Percentiles rank a stretch among this genome's conserved stretches.
Conservation (phyloP, 2,797 vertebrate genomes). For the Muscicapa comitata region DNA sequence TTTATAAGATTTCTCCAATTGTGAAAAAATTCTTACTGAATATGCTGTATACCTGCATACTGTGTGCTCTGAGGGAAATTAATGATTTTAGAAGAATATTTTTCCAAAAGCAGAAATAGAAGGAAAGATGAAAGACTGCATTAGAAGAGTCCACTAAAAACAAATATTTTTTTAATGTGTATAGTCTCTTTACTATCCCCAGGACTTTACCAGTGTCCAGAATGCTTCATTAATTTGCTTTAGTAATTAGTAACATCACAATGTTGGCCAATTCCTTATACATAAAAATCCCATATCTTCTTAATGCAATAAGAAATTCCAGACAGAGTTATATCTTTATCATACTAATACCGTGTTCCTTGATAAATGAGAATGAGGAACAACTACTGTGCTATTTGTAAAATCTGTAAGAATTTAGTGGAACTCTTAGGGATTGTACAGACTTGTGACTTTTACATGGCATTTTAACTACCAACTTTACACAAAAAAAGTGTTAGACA, state of each 20-base stretch:
- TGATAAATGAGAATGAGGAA: not conserved
- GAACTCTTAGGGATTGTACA: not conserved
- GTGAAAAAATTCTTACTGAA: not conserved
- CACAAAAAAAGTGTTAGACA: not conserved
- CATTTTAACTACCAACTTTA: not conserved
- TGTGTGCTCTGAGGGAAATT: not conserved
- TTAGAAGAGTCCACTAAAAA: not conserved
- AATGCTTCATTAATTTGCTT: not conserved
- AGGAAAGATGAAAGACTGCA: not conserved
- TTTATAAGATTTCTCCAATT: not conserved
- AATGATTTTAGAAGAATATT: not conserved
- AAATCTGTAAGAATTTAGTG: not conserved
- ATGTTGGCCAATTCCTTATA: not conserved
- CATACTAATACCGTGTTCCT: not conserved
- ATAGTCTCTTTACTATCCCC: not conserved
- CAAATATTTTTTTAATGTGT: not conserved
- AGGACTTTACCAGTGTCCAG: not conserved
- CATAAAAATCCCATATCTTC: not conserved
- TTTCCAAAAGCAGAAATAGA: not conserved
- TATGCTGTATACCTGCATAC: not conserved
- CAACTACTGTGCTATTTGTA: not conserved
- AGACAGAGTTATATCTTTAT: not conserved
- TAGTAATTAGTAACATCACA: not conserved
- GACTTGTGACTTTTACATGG: not conserved
- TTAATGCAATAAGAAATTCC: not conserved